A percentile compares a stretch with the other conserved stretches of the same genome.
phyloP scores from a whole-genome alignment of 2,113 vertebrate species.

The Silurus glanis region DNA sequence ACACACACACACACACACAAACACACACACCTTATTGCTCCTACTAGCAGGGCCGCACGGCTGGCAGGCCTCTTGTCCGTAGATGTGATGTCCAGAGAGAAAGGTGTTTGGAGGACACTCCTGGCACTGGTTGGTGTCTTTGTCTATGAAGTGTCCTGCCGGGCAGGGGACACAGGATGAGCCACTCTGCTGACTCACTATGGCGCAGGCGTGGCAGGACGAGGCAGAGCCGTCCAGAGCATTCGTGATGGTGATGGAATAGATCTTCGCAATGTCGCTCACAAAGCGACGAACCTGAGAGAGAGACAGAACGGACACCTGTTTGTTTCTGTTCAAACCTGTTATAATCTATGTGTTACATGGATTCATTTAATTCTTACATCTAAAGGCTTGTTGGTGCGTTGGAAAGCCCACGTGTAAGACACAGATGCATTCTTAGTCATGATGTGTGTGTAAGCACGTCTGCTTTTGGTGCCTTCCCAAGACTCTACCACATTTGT shows the following conservation, averaged over 20 bases:
- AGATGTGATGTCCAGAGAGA: constrained; percentile 83
- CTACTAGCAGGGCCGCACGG: constrained; percentile 88
- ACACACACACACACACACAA: not conserved
- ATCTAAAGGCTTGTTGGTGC: constrained; percentile 86
- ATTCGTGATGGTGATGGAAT: constrained; percentile 86
- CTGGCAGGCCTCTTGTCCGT: constrained; percentile 83
- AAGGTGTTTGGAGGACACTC: constrained; percentile 87
- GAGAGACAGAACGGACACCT: not conserved
- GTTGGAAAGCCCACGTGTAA: constrained; percentile 98
- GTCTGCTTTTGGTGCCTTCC: constrained; percentile 86
- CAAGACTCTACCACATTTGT: constrained; percentile 95
- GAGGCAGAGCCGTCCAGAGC: constrained; percentile 87
- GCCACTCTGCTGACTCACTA: constrained; percentile 78
- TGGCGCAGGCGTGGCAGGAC: constrained; percentile 84
- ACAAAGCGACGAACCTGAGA: constrained; percentile 82
- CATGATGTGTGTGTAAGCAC: constrained; percentile 88
- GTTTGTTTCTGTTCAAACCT: not conserved
- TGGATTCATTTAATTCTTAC: constrained; percentile 71
- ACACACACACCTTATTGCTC: constrained; percentile 79
- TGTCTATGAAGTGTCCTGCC: constrained; percentile 87
- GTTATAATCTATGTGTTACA: not conserved
- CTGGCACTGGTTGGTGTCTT: constrained; percentile 82
- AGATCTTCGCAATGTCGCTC: constrained; percentile 89
- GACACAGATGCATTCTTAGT: constrained; percentile 92
- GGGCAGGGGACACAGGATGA: constrained; percentile 93